phyloP scores from a whole-genome alignment of 2,888 invertebrate genomes.

The Trisateles emortualis region DNA sequence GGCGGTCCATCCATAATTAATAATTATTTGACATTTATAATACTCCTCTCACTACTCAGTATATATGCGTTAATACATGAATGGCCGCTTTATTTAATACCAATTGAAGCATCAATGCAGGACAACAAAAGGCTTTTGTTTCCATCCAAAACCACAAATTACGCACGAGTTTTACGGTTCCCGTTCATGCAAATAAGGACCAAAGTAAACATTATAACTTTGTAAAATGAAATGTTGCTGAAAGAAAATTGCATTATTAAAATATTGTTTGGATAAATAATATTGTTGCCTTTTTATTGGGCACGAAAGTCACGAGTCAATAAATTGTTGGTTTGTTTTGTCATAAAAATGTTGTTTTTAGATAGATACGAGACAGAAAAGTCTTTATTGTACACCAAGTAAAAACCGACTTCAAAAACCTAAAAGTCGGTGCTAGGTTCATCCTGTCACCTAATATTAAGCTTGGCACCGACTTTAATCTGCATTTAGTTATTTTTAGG shows the following conservation, averaged over 20 bases:
- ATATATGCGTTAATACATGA: neutral
- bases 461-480: too few relatives aligned
- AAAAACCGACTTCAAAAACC: too few relatives aligned
- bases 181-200: constrained; percentile 10
- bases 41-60: neutral
- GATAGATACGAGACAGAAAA: too few relatives aligned
- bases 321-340: neutral
- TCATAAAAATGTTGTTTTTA: neutral
- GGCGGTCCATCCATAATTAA: too few relatives aligned
- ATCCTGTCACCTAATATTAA: too few relatives aligned
- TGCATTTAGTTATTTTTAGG: too few relatives aligned
- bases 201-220: constrained; percentile 9
- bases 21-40: too few relatives aligned
- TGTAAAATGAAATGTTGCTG: constrained; percentile 10
- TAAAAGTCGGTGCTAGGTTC: too few relatives aligned
- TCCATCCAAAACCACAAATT: constrained; percentile 6
- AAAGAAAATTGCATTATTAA: constrained; percentile 10
- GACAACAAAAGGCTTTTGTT: constrained; percentile 5
- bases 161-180: neutral
- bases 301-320: neutral
- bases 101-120: constrained; percentile 3
- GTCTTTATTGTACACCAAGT: too few relatives aligned
- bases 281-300: constrained; percentile 13
- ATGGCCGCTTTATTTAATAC: constrained; percentile 3
- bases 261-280: constrained; percentile 20